These are phyloP conservation scores for Otus scops DNA, from an alignment of 2,797 vertebrate genomes.

Conservation along the genomic window DNA sequence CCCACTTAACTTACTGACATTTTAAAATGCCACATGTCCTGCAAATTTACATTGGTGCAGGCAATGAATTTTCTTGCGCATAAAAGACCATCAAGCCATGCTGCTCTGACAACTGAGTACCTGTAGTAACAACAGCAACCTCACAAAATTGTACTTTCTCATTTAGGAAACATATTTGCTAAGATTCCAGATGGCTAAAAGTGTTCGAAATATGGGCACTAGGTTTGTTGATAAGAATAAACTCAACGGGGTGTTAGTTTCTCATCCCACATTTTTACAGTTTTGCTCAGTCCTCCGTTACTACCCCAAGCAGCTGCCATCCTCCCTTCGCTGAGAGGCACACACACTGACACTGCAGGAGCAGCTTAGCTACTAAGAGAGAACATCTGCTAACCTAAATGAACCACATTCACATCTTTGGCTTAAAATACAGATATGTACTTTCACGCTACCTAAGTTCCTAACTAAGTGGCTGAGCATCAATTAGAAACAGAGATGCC, in stretches of 20 bases:
- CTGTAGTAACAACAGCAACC: not conserved
- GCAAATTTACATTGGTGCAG: not conserved
- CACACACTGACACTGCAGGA: not conserved
- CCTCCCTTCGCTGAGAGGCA: not conserved
- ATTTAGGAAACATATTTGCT: not conserved
- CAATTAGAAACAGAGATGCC: not conserved
- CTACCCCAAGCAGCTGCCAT: not conserved
- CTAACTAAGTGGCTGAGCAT: not conserved
- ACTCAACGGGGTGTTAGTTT: not conserved
- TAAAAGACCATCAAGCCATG: not conserved
- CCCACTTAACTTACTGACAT: conserved; percentile 24
- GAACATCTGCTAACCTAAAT: not conserved
- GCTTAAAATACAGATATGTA: not conserved
- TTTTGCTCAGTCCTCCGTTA: not conserved
- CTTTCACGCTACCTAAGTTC: not conserved
- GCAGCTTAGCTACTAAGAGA: not conserved
- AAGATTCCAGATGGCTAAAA: not conserved
- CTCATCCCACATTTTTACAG: not conserved
- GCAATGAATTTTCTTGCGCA: not conserved
- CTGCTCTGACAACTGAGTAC: not conserved
- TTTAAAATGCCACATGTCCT: not conserved
- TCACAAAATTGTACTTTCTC: not conserved
- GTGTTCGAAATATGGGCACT: not conserved
- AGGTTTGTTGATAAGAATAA: not conserved
- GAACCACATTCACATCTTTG: not conserved